Conservation (phyloP, 2,797 vertebrate genomes). For the Anguilla marmorata region DNA sequence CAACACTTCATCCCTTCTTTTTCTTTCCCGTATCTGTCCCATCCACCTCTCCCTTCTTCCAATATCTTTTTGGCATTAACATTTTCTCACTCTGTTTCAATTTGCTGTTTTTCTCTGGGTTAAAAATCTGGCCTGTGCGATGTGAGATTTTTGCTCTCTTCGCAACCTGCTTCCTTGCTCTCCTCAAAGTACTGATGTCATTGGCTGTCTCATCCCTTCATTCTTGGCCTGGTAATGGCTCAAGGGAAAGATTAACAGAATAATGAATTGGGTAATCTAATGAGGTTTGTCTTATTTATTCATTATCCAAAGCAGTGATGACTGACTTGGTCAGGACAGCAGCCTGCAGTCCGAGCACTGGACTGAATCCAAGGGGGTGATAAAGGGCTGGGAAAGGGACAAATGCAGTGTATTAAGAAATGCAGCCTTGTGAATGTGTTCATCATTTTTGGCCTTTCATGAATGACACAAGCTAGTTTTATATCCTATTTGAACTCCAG, state of each 20-base stretch:
- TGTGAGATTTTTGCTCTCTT: background rate
- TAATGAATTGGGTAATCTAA: background rate
- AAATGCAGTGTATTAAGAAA: background rate
- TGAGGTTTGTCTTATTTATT: slow-evolving; percentile 12
- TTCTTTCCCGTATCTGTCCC: background rate
- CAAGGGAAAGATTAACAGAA: background rate
- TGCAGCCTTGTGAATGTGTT: background rate
- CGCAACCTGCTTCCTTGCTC: background rate
- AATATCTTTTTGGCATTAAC: background rate
- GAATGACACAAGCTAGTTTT: background rate
- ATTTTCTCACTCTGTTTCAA: background rate
- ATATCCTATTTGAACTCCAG: background rate
- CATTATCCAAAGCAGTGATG: background rate
- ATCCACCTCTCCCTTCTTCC: background rate
- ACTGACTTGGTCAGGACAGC: background rate
- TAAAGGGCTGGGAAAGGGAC: background rate
- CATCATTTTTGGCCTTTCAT: background rate
- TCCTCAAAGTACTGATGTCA: slow-evolving; percentile 21
- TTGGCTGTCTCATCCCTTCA: background rate
- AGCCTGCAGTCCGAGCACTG: background rate
- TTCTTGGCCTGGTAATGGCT: slow-evolving; percentile 3
- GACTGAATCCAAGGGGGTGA: background rate
- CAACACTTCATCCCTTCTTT: background rate
- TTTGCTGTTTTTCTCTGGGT: background rate
- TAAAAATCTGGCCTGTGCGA: background rate